Percentiles rank a stretch among this genome's conserved stretches.
Conservation (phyloP, 1,140 invertebrate genomes). For the Choristoneura fumiferana region DNA sequence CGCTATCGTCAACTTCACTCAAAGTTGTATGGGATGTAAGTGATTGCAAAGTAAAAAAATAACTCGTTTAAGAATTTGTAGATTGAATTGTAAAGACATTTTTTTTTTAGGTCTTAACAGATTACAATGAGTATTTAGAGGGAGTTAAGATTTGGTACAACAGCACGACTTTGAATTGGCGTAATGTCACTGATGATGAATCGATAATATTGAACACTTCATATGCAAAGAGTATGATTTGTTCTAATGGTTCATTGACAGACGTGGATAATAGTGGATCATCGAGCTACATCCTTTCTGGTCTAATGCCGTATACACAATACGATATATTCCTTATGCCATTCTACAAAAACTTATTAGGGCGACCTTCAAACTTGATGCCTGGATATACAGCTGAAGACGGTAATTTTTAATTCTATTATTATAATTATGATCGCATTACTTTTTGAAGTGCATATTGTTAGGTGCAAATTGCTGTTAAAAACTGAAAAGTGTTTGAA, state of each 20-base stretch:
- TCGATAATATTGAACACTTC: slow-evolving; percentile 47
- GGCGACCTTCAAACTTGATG: slow-evolving; percentile 87
- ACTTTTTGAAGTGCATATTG: no score
- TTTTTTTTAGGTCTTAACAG: slow-evolving; percentile 68
- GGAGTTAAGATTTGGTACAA: slow-evolving; percentile 95
- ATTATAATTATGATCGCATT: no score
- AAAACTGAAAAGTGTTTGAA: no score
- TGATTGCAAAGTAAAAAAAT: slow-evolving; percentile 31
- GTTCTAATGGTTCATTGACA: slow-evolving; percentile 78
- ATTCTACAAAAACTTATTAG: slow-evolving; percentile 87
- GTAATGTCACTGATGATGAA: slow-evolving; percentile 56
- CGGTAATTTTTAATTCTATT: slow-evolving; percentile 76
- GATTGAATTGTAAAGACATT: slow-evolving; percentile 1
- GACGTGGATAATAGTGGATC: slow-evolving; percentile 83
- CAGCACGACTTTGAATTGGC: slow-evolving; percentile 67
- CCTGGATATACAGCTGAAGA: slow-evolving; percentile 85
- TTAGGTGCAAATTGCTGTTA: no score
- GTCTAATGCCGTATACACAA: slow-evolving; percentile 83
- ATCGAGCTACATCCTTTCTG: slow-evolving; percentile 79
- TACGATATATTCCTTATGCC: slow-evolving; percentile 90
- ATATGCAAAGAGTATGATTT: slow-evolving; percentile 42
- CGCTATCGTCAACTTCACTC: slow-evolving; percentile 89
- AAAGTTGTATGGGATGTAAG: slow-evolving; percentile 92
- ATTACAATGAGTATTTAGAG: slow-evolving; percentile 85
- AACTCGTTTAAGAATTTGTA: background rate